Evolutionary conservation across 2,888 invertebrate species (phyloP).

Genomic region (Phengaris arion): DNA sequence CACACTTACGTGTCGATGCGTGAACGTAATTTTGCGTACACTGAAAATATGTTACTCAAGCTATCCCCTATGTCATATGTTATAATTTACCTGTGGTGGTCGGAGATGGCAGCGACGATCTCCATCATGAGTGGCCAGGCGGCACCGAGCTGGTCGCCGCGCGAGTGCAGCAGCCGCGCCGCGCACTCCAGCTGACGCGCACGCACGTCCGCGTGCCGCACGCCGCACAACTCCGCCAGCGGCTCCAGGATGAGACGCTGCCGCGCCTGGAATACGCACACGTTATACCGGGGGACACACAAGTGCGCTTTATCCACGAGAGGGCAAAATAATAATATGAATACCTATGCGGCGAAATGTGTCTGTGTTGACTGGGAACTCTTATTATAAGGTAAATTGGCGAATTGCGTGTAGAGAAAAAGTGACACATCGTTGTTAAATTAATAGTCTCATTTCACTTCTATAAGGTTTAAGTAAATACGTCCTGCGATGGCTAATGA

Average conservation of each 20-base stretch:
- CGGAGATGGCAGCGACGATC: conserved; percentile 96
- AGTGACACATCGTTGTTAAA: too few species aligned
- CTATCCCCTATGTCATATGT: background rate
- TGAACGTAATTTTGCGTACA: too few species aligned
- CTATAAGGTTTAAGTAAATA: too few species aligned
- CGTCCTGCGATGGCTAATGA: too few species aligned
- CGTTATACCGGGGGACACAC: background rate
- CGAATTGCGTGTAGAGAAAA: too few species aligned
- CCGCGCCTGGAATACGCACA: conserved; percentile 78
- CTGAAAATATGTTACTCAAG: background rate
- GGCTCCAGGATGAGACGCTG: conserved; percentile 93
- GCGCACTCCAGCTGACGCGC: conserved; percentile 97
- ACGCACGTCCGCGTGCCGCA: conserved; percentile 95
- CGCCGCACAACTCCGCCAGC: conserved; percentile 92
- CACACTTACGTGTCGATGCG: too few species aligned
- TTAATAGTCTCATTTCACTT: too few species aligned
- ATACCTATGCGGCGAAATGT: background rate
- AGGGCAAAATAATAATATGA: background rate
- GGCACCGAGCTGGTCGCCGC: conserved; percentile 93
- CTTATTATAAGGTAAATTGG: too few species aligned
- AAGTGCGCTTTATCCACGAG: background rate
- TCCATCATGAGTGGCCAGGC: conserved; percentile 97
- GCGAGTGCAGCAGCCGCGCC: conserved; percentile 93
- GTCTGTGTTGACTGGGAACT: too few species aligned
- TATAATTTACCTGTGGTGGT: conserved; percentile 88